A percentile compares a stretch with the other conserved stretches of the same genome.
These are phyloP conservation scores for Anguilla megastoma DNA, from an alignment of 2,797 vertebrate species.

Conservation along the genomic window DNA sequence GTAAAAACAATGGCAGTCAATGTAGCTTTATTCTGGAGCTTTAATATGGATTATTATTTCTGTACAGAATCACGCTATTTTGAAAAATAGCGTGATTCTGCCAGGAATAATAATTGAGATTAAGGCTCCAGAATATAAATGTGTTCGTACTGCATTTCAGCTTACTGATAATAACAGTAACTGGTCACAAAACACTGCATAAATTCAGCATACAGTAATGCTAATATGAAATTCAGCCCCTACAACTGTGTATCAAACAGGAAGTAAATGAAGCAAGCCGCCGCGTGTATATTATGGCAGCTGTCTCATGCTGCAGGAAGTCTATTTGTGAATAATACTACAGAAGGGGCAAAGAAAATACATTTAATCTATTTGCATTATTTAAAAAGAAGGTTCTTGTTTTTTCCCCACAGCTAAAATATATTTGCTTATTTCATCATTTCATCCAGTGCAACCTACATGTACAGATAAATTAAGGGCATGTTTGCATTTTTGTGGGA, in stretches of 20 bases:
- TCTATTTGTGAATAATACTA: background rate
- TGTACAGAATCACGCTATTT: background rate
- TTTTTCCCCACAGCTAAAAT: background rate
- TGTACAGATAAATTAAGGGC: conserved; percentile 34
- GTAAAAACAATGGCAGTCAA: background rate
- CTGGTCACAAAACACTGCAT: background rate
- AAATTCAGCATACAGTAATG: background rate
- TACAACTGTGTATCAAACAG: background rate
- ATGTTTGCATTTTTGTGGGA: conserved; percentile 50
- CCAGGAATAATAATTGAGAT: background rate
- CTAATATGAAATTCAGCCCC: background rate
- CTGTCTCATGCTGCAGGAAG: background rate
- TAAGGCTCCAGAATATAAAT: background rate
- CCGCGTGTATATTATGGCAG: background rate
- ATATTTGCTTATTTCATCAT: background rate
- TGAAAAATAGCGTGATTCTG: background rate
- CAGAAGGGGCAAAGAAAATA: background rate
- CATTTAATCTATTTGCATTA: background rate
- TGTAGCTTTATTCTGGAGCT: background rate
- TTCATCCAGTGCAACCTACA: background rate
- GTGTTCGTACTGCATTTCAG: background rate
- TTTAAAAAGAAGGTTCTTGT: background rate
- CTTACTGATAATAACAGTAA: background rate
- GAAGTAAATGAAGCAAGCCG: background rate
- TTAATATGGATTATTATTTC: background rate